Conservation (phyloP, 2,888 invertebrate species). For the Itoplectis maculator region DNA sequence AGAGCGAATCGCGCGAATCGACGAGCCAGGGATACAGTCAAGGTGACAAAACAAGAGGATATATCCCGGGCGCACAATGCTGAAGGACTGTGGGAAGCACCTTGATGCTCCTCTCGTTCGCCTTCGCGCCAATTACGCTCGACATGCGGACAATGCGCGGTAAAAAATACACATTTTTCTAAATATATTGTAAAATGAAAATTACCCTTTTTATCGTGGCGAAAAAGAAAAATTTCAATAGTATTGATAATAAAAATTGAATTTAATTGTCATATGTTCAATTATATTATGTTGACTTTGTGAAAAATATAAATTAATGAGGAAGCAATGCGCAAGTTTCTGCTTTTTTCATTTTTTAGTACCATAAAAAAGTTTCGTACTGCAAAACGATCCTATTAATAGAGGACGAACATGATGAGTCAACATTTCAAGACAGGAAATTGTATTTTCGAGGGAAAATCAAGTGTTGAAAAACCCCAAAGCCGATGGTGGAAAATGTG, state of each 20-base stretch:
- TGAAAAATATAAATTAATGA: too few species aligned
- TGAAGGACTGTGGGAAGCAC: constrained; percentile 77
- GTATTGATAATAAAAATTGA: too few species aligned
- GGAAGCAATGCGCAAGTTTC: too few species aligned
- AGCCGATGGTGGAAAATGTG: not conserved
- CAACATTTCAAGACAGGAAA: constrained; percentile 4
- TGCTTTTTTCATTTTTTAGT: too few species aligned
- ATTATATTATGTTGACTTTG: too few species aligned
- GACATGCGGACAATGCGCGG: constrained; percentile 22
- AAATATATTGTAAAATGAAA: too few species aligned
- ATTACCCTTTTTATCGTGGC: too few species aligned
- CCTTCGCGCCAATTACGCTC: constrained; percentile 34
- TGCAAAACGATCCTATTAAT: too few species aligned
- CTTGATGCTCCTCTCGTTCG: not conserved
- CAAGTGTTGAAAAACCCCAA: not conserved
- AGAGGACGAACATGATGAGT: not conserved
- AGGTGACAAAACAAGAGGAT: constrained; percentile 75
- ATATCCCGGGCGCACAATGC: constrained; percentile 39
- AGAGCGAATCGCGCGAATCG: constrained; percentile 73
- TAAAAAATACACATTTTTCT: too few species aligned
- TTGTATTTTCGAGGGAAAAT: constrained; percentile 9
- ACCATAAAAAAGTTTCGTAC: too few species aligned
- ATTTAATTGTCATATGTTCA: too few species aligned
- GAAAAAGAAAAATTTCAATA: too few species aligned
- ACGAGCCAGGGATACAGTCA: constrained; percentile 63